These are phyloP conservation scores for Masnerella sp. DNA, from an alignment of 2,888 invertebrate genomes.

Conservation along the genomic window DNA sequence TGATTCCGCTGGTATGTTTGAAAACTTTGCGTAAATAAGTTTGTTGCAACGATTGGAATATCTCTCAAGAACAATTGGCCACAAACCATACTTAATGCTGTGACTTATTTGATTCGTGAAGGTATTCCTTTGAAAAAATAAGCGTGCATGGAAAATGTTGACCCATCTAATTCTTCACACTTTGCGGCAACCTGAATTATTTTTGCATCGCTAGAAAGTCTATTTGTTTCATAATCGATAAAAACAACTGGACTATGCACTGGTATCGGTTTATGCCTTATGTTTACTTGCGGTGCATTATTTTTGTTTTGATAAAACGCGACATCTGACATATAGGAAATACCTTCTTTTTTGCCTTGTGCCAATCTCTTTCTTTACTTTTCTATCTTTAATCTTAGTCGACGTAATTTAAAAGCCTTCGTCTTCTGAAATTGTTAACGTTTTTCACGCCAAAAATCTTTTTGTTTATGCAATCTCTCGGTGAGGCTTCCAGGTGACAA, in stretches of 20 bases:
- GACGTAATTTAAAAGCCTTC: no score
- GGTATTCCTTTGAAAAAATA: slow-evolving; percentile 28
- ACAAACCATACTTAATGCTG: slow-evolving; percentile 22
- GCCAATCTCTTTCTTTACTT: no score
- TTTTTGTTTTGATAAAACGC: slow-evolving; percentile 15
- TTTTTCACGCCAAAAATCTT: no score
- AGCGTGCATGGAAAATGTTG: slow-evolving; percentile 17
- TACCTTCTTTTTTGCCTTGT: slow-evolving; percentile 17
- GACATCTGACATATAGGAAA: slow-evolving; percentile 22
- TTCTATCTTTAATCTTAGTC: no score
- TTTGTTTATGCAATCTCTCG: no score
- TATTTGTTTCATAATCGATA: slow-evolving; percentile 23
- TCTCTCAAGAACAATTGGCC: slow-evolving; percentile 25
- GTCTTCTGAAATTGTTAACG: no score
- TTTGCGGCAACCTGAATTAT: slow-evolving; percentile 28
- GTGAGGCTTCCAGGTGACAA: no score
- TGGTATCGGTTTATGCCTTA: slow-evolving; percentile 1
- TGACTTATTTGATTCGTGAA: slow-evolving; percentile 7
- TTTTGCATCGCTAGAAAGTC: slow-evolving; percentile 11
- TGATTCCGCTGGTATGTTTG: no score
- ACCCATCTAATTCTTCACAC: slow-evolving; percentile 1
- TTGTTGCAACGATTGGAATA: slow-evolving; percentile 10
- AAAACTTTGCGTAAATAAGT: no score
- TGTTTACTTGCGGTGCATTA: not conserved
- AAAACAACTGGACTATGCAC: not conserved